A percentile compares a stretch with the other conserved stretches of the same genome.
Conservation (phyloP, 2,113 vertebrate genomes). For the Istiophorus platypterus region DNA sequence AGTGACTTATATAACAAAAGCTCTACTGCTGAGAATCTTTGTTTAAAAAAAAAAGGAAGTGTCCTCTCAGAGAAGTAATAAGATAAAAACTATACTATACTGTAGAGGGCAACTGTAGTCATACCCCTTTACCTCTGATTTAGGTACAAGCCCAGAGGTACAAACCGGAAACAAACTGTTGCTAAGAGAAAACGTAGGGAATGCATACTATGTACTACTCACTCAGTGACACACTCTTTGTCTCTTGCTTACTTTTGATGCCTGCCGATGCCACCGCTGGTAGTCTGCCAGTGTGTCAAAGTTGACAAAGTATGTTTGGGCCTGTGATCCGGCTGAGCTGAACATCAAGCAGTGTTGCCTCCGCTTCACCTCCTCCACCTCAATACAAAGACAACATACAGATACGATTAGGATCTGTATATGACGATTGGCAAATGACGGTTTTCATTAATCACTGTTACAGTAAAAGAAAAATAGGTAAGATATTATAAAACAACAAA, state of each 20-base stretch:
- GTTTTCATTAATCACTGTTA: not conserved
- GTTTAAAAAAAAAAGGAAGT: not conserved
- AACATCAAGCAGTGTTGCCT: conserved; percentile 92
- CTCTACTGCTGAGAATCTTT: not conserved
- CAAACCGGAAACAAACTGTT: conserved; percentile 14
- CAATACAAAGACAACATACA: conserved; percentile 38
- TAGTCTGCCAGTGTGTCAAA: conserved; percentile 92
- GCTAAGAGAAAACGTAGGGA: conserved; percentile 1
- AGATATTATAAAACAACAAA: not conserved
- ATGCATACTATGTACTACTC: conserved; percentile 21
- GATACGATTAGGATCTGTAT: not conserved
- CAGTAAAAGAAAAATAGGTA: not conserved
- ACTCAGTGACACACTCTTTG: conserved; percentile 6
- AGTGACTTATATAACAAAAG: not conserved
- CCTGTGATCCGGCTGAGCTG: conserved; percentile 93
- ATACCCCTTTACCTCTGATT: conserved; percentile 18
- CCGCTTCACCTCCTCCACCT: conserved; percentile 94
- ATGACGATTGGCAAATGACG: not conserved
- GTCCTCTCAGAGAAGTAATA: not conserved
- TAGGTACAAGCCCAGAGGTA: conserved; percentile 9
- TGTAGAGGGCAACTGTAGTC: conserved; percentile 20
- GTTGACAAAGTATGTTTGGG: conserved; percentile 93
- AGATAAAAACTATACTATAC: not conserved
- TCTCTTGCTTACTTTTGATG: conserved; percentile 89
- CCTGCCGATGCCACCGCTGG: conserved; percentile 95